These are phyloP conservation scores for Gastrophysa polygoni DNA, from an alignment of 2,888 invertebrate species.

Conservation along the genomic window DNA sequence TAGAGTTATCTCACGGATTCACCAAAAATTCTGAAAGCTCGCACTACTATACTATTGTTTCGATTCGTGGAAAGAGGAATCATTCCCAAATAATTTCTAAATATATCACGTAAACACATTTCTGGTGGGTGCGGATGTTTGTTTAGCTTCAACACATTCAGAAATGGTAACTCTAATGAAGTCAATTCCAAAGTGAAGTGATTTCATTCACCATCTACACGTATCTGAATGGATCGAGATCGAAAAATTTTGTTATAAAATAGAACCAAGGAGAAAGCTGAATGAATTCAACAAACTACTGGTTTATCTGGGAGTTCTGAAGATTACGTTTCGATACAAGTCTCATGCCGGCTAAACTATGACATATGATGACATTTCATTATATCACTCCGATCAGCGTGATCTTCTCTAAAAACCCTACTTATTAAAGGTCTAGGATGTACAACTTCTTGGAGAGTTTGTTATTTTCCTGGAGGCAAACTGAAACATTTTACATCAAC, in stretches of 20 bases:
- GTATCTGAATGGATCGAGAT: not conserved
- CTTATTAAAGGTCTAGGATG: too few species aligned
- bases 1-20: too few species aligned
- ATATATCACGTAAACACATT: slow-evolving; percentile 12
- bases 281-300: not conserved
- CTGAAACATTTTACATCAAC: too few species aligned
- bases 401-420: too few species aligned
- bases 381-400: too few species aligned
- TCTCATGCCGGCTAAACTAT: too few species aligned
- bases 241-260: not conserved
- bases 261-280: not conserved
- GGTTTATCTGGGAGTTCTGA: too few species aligned
- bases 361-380: too few species aligned
- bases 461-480: too few species aligned
- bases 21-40: not conserved
- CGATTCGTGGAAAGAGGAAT: not conserved
- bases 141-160: not conserved
- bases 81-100: slow-evolving; percentile 4
- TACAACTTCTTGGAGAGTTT: too few species aligned
- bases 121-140: slow-evolving; percentile 11
- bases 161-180: not conserved
- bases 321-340: too few species aligned
- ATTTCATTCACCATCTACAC: not conserved
- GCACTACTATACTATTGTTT: not conserved
- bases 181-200: not conserved